phyloP scores from a whole-genome alignment of 2,113 vertebrate genomes.

The Hippocampus zosterae region DNA sequence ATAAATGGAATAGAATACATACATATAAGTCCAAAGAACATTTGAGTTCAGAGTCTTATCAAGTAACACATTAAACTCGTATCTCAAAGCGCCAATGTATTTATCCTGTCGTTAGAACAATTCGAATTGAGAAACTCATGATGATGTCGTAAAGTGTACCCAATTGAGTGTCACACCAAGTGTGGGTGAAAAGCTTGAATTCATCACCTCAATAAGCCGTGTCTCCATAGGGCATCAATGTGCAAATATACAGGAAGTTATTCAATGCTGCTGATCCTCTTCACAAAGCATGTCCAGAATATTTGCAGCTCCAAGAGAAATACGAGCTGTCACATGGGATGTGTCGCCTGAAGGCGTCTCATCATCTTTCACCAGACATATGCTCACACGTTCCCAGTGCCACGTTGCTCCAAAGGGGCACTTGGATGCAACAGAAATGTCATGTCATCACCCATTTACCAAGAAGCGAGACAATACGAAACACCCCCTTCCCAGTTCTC shows the following conservation, averaged over 20 bases:
- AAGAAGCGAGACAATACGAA: conserved; percentile 10
- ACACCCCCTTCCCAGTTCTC: background rate
- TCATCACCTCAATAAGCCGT: too few species aligned
- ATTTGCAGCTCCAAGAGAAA: conserved; percentile 46
- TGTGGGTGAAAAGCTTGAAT: too few species aligned
- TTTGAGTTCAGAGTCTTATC: too few species aligned
- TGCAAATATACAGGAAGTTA: background rate
- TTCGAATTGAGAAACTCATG: too few species aligned
- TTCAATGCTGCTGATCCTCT: conserved; percentile 24
- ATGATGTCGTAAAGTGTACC: too few species aligned
- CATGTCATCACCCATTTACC: conserved; percentile 18
- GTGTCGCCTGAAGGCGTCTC: conserved; percentile 33
- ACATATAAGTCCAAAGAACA: too few species aligned
- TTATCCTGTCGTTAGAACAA: too few species aligned
- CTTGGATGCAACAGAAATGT: conserved; percentile 34
- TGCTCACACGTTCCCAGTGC: conserved; percentile 52
- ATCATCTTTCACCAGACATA: conserved; percentile 40
- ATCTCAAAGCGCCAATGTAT: too few species aligned
- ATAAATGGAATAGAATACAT: too few species aligned
- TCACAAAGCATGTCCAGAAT: conserved; percentile 25
- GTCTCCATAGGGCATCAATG: too few species aligned
- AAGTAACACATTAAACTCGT: too few species aligned
- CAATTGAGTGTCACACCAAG: too few species aligned
- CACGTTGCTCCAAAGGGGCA: conserved; percentile 54
- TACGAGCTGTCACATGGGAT: conserved; percentile 45